Evolutionary conservation across 2,888 invertebrate species (phyloP), one percentile per base, ranked within the genome.

Genomic region (Himalopsyche kuldschensis): DNA sequence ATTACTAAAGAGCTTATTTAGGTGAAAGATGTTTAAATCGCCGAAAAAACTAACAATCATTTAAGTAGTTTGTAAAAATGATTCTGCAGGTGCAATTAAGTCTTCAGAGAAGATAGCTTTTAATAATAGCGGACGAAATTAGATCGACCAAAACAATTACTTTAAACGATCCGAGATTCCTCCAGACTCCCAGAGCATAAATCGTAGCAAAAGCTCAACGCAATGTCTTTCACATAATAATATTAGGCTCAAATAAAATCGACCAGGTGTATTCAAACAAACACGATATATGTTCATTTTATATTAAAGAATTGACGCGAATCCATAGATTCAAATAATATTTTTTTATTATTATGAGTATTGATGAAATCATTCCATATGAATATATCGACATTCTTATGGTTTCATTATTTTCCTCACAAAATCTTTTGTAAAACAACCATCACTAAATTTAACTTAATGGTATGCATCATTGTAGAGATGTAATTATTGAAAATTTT

Each of bases 141-240:
- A 83, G 69, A 83, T 83, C 80, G 63, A 63, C 41, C 69, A 27
- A 84, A 84, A 84, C 81, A 84, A 84, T 84, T 84, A 81, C 81
- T 84, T 78, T 81, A 84, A 84, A 78, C 81, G 81, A 84, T 81
- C 77, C 32, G 27, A 81, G 76, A 84, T 84, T 81, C 84, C 81
- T 79, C 27, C 79, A 83, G 80, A 76, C 80, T 47, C 41, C 75
- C 75, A 80, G 24, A 10, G 32, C 81, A 81, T 84, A 84, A 84
- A 84, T 81, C 81, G 69, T 69, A 69, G 69, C 30, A 69, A 69
- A 69, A 69, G 24, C 69, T 69, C 69, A 69, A 24, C 27, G 8
- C 30, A 69, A 69, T 69, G 69, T 69, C 69, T 69, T 69, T 69
- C 69, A 69, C 69, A 27, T 69, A 27, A 69, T 4, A 55, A 55